Evolutionary conservation across 2,113 vertebrate species (phyloP).

Genomic region (Hoplias malabaricus): DNA sequence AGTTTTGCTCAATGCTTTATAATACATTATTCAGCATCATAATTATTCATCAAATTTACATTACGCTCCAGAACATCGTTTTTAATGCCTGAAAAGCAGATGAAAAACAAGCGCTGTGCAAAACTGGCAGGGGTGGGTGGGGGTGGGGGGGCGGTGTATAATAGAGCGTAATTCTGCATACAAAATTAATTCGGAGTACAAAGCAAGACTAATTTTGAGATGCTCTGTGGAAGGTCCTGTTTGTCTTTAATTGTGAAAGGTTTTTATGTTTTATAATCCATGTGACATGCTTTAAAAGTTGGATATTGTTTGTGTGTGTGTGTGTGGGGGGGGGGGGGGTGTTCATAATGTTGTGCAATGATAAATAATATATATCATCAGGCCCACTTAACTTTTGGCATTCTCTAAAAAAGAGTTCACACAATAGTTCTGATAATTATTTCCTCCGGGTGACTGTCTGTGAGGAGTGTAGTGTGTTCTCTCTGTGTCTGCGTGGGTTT

Average conservation of each 20-base stretch:
- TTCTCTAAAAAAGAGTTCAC: no score
- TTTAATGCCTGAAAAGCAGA: not conserved
- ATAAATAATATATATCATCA: no score
- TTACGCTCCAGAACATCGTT: not conserved
- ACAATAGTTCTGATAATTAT: no score
- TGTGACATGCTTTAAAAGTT: not conserved
- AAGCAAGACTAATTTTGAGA: conserved; percentile 4
- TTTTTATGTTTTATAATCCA: not conserved
- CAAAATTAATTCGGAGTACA: conserved; percentile 17
- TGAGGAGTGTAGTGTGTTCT: no score
- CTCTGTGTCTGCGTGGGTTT: no score
- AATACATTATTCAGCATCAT: not conserved
- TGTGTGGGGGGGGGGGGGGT: no score
- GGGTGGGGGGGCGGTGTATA: no score
- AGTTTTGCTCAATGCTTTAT: not conserved
- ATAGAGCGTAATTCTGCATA: conserved; percentile 12
- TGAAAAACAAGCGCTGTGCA: not conserved
- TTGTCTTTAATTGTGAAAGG: not conserved
- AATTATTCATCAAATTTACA: not conserved
- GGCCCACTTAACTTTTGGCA: no score
- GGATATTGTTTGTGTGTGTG: not conserved
- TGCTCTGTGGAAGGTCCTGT: not conserved
- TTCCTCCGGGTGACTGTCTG: no score
- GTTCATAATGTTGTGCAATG: no score
- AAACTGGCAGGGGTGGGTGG: not conserved